A percentile compares a stretch with the other conserved stretches of the same genome.
These are phyloP conservation scores for Fistularia commersonii DNA, from an alignment of 2,797 vertebrate genomes.

Conservation along the genomic window DNA sequence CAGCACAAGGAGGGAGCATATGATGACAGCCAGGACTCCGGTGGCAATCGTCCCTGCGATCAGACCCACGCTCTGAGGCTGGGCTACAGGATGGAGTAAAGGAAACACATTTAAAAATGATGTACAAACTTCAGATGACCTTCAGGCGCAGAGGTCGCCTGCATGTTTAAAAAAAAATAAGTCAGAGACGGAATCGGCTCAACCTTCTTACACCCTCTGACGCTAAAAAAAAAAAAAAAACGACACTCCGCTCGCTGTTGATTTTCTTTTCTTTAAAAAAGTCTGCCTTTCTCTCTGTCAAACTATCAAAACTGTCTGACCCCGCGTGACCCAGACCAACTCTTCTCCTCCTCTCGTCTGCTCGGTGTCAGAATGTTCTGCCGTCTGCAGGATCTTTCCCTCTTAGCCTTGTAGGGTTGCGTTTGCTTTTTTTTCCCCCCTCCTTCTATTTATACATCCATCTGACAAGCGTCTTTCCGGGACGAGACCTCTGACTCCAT, in stretches of 20 bases:
- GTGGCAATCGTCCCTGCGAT: constrained; percentile 89
- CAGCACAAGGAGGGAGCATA: constrained; percentile 85
- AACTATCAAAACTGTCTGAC: constrained; percentile 15
- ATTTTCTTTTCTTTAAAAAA: too few species aligned
- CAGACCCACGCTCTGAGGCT: constrained; percentile 87
- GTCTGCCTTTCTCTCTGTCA: neutral
- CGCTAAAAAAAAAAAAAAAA: too few species aligned
- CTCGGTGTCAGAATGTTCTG: constrained; percentile 14
- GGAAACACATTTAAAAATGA: neutral
- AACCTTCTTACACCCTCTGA: too few species aligned
- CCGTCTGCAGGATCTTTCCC: neutral
- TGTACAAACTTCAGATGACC: neutral
- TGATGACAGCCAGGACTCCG: constrained; percentile 81
- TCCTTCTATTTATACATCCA: neutral
- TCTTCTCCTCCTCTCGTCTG: constrained; percentile 7
- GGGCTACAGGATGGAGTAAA: constrained; percentile 74
- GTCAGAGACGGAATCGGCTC: neutral
- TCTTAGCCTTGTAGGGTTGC: too few species aligned
- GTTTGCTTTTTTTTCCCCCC: too few species aligned
- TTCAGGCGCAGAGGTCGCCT: neutral
- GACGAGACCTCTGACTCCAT: too few species aligned
- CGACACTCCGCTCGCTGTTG: too few species aligned
- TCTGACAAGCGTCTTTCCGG: constrained; percentile 11
- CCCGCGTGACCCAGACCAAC: constrained; percentile 11
- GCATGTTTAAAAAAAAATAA: neutral